Percentiles rank a stretch among this genome's conserved stretches.
These are phyloP conservation scores for Harpagoxenus sublaevis DNA, from an alignment of 2,888 invertebrate species.

Conservation along the genomic window DNA sequence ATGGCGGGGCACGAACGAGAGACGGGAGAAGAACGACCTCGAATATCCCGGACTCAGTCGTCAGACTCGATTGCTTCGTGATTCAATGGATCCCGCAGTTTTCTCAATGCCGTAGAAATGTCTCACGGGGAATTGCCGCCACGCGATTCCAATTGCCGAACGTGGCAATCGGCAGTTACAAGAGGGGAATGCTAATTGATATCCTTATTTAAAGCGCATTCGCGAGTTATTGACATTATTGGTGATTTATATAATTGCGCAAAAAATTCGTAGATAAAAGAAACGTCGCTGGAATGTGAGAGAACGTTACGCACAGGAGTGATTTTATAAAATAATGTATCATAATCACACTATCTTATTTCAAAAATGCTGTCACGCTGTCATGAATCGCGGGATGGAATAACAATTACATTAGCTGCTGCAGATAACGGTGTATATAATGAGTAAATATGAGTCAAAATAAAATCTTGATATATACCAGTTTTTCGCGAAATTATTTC, in stretches of 20 bases:
- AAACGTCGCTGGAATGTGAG: neutral
- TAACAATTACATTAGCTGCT: slow-evolving; percentile 21
- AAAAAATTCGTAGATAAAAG: neutral
- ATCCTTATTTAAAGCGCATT: neutral
- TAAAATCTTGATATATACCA: neutral
- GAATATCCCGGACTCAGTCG: slow-evolving; percentile 70
- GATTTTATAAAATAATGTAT: neutral
- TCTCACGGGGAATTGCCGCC: slow-evolving; percentile 19
- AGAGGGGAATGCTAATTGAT: slow-evolving; percentile 20
- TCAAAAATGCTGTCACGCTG: neutral
- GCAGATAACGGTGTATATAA: neutral
- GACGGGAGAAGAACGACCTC: slow-evolving; percentile 68
- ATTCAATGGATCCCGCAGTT: slow-evolving; percentile 67
- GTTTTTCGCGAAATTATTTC: slow-evolving; percentile 37
- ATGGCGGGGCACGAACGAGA: slow-evolving; percentile 61
- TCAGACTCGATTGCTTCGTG: slow-evolving; percentile 72
- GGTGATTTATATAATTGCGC: neutral
- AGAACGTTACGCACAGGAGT: neutral
- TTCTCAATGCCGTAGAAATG: slow-evolving; percentile 49
- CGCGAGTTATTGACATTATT: neutral
- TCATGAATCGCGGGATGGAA: slow-evolving; percentile 1
- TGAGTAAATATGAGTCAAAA: slow-evolving; percentile 5
- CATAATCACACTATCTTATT: slow-evolving; percentile 8
- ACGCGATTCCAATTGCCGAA: slow-evolving; percentile 8
- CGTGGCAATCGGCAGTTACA: neutral